Conservation (phyloP, 2,888 invertebrate genomes). For the Melanostoma scalare region DNA sequence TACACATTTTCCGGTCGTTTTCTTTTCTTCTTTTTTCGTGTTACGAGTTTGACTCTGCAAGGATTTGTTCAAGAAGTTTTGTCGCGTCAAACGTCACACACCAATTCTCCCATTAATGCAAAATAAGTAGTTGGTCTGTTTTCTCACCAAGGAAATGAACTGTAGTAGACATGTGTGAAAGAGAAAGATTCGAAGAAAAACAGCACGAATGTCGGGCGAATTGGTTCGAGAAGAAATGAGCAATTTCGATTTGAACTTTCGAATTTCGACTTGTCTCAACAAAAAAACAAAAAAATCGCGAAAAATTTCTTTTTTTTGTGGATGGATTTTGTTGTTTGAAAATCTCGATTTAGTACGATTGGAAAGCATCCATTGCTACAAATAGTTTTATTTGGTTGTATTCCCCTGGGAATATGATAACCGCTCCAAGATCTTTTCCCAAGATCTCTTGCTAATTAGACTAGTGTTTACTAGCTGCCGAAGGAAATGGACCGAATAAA, state of each 20-base stretch:
- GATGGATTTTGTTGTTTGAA: constrained; percentile 58
- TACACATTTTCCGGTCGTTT: constrained; percentile 67
- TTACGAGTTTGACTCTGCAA: constrained; percentile 22
- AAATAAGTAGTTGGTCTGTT: constrained; percentile 2
- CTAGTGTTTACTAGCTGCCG: constrained; percentile 35
- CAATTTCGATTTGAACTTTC: constrained; percentile 57
- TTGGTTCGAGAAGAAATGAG: constrained; percentile 26
- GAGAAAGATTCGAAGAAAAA: constrained; percentile 23
- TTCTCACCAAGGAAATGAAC: constrained; percentile 13
- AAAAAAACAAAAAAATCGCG: constrained; percentile 41
- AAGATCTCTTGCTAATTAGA: no score
- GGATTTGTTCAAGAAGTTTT: constrained; percentile 44
- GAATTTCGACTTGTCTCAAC: constrained; percentile 20
- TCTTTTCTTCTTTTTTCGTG: constrained; percentile 36
- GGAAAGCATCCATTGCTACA: constrained; percentile 67
- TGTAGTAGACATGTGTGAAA: constrained; percentile 10
- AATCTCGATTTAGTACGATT: constrained; percentile 44
- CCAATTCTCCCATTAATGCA: constrained; percentile 30
- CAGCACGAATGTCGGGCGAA: constrained; percentile 46
- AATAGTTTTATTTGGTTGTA: constrained; percentile 34
- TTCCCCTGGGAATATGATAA: constrained; percentile 25
- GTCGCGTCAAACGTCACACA: constrained; percentile 71
- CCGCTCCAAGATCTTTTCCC: constrained; percentile 33
- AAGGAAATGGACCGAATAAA: constrained; percentile 46
- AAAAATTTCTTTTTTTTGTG: constrained; percentile 30